Conservation (phyloP, 2,113 vertebrate species). For the Lipotes vexillifer region DNA sequence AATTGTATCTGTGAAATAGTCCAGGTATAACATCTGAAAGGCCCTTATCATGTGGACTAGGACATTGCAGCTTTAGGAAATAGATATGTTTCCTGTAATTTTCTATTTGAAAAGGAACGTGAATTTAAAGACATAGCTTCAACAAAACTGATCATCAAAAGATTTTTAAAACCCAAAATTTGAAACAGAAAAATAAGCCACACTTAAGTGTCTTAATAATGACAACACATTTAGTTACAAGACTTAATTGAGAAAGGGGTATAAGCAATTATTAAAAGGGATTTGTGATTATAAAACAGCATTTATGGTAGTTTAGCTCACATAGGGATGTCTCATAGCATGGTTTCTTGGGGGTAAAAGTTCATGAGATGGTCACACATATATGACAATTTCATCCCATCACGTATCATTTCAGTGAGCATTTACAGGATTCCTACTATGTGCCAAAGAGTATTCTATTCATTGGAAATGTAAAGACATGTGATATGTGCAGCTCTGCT, state of each 20-base stretch:
- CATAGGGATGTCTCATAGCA: background rate
- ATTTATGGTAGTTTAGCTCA: background rate
- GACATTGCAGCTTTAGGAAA: conserved; percentile 3
- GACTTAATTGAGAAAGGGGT: background rate
- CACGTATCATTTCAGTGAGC: background rate
- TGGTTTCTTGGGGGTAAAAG: background rate
- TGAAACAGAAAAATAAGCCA: background rate
- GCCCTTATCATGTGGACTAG: background rate
- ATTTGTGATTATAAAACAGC: background rate
- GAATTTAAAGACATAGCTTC: background rate
- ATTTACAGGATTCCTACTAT: background rate
- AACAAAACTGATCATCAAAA: conserved; percentile 4
- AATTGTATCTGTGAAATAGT: background rate
- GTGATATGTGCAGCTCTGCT: background rate
- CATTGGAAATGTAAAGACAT: background rate
- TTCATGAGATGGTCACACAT: background rate
- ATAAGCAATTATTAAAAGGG: background rate
- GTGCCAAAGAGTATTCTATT: background rate
- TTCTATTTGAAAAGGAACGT: background rate
- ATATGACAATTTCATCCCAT: background rate
- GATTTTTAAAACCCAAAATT: background rate
- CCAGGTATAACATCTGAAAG: background rate
- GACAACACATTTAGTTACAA: background rate
- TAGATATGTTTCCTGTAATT: background rate
- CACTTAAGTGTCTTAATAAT: background rate